Percentiles rank a stretch among this genome's conserved stretches.
Conservation (phyloP, 2,888 invertebrate genomes). For the Electrophaes corylata region DNA sequence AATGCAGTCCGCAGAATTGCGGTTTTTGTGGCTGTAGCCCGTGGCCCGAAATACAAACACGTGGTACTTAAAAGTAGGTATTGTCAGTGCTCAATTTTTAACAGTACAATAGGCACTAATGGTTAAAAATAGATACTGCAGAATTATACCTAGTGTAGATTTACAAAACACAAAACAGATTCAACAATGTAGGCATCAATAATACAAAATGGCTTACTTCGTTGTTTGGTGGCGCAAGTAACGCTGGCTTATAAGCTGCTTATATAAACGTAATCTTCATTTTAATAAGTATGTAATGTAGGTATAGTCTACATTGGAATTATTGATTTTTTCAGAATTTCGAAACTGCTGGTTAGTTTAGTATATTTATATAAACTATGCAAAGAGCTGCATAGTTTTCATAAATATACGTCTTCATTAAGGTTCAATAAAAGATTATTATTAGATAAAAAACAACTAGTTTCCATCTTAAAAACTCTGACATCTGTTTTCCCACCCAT, state of each 20-base stretch:
- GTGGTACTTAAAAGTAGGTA: slow-evolving; percentile 1
- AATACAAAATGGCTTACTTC: slow-evolving; percentile 29
- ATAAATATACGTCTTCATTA: no score
- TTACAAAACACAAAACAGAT: neutral
- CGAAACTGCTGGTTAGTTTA: no score
- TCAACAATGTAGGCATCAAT: neutral
- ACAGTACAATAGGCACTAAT: slow-evolving; percentile 21
- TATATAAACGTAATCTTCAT: neutral
- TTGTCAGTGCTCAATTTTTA: slow-evolving; percentile 15
- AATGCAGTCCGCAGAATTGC: no score
- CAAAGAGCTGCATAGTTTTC: no score
- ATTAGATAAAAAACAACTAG: no score
- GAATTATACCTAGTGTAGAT: neutral
- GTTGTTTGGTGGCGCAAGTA: slow-evolving; percentile 37
- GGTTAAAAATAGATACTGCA: slow-evolving; percentile 12
- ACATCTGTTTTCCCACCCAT: no score
- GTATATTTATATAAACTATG: no score
- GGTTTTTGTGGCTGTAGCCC: no score
- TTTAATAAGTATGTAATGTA: neutral
- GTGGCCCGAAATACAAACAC: neutral
- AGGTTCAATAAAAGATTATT: no score
- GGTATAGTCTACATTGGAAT: no score
- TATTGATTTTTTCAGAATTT: no score
- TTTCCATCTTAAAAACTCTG: no score
- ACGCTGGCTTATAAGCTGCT: neutral